Base-by-base conservation (phyloP, 2,888 invertebrate species). In the Trichogramma dendrolimi region DNA sequence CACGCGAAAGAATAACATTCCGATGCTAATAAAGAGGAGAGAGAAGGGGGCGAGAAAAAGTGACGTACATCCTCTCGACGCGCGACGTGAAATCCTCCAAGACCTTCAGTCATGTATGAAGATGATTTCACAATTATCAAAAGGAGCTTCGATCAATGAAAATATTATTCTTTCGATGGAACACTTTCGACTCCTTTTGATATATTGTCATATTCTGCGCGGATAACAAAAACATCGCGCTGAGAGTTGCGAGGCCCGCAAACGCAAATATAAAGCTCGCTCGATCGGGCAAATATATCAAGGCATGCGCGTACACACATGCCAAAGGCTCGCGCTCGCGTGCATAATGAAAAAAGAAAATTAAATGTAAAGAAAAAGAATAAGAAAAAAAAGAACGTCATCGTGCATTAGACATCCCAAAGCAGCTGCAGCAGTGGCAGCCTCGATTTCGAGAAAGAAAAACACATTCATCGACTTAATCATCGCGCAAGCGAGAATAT, bases 161-260 rank as follows among this genome's bases (percentile, higher is more conserved):
- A 63, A 63, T 60, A 60, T 60, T 59, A 57, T 59, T 60, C 56
- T 54, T 56, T 57, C 44, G 63, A 53, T 27, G 27, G 27, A 27
- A 27, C 27, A 60, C 60, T 63, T 60, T 63, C 63, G 53, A 43
- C 27, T 27, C 40, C 50, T 54, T 58, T 52, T 43, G 4, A 7
- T 48, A 47, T 46, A 47, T n/a, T 48, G 11, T 10, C 47, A 40
- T 57, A n/a, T 41, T n/a, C 41, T 44, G 14, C 46, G 41, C 4
- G 40, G 58, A 58, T 47, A 59, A 59, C 55, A 59, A 58, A 62
- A 62, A 59, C 58, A 56, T 7, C 52, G 46, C 10, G 43, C 48
- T 7, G 39, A 39, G 6, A 44, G 27, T 41, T 14, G 53, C 53
- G 11, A 41, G 44, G 14, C 4, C n/a, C 14, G 43, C 47, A 48